Base-by-base conservation (phyloP, 2,888 invertebrate species). In the Tetragnatha montana region DNA sequence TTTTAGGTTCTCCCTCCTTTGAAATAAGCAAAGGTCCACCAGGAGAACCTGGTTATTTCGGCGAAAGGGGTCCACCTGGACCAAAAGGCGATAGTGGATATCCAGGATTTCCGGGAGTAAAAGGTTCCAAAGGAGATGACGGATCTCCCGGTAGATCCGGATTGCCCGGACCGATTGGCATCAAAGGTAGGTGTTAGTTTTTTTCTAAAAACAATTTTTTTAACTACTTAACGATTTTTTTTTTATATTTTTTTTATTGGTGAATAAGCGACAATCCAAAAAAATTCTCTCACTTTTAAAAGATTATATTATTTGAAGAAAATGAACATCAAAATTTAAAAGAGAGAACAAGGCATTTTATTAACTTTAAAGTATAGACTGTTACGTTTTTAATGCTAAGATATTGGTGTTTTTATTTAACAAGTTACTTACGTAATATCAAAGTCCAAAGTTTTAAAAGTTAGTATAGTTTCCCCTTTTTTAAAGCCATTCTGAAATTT, bases 21-120 rank as follows among this genome's bases (percentile, higher is more conserved):
- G 91, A 91, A 82, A 19, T 87, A 71, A 91, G 22, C 50, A 89
- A 81, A 71, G 91, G 91, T 6, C 71, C 68, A 21, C 78, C 68
- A n/a, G 91, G 91, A n/a, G 88, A 89, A 69, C 90, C 95, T 91
- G 97, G 97, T n/a, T 92, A 93, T 3, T 95, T 94, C 51, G 97
- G 97, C 50, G 91, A 92, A 1, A 93, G 92, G 17, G 96, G 96
- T 49, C 92, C 91, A 0, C 94, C 94, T 92, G 96, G 96, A 91
- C 93, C 94, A 35, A 88, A 91, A 21, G 96, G 96, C 85, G 96
- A 96, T 87, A 93, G 94, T 73, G 96, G 96, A 22, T 88, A 91
- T 19, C 91, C 92, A 14, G 93, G 93, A 70, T 84, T 80, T 10
- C 88, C 91, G 50, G 93, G 90, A 73, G 2, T 76, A 6, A 89